Evolutionary conservation across 2,797 vertebrate species (phyloP).

Genomic region (Paedocypris micromegethes): DNA sequence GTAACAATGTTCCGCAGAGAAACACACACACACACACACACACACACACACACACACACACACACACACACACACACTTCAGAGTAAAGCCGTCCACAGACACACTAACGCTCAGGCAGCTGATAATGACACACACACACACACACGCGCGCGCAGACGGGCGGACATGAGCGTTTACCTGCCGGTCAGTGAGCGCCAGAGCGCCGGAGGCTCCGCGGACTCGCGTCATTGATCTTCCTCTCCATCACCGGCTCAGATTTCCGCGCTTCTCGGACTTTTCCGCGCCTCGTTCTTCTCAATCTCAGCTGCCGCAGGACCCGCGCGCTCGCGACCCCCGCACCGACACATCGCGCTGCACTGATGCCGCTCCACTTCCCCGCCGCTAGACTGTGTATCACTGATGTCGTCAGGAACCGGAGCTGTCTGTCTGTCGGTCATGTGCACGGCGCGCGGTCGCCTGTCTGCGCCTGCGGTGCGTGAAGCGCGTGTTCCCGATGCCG

Average conservation of each 20-base stretch:
- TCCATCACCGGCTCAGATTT: constrained; percentile 12
- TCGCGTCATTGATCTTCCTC: constrained; percentile 20
- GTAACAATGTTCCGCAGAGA: no score
- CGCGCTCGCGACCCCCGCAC: constrained; percentile 9
- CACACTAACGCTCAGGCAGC: no score
- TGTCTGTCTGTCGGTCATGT: constrained; percentile 41
- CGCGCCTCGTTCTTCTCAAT: constrained; percentile 9
- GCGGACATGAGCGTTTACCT: no score
- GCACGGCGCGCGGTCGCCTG: background rate
- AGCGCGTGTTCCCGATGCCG: constrained; percentile 34
- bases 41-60: no score
- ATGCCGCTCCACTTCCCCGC: background rate
- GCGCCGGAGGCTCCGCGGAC: constrained; percentile 7
- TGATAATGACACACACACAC: no score
- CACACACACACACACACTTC: no score
- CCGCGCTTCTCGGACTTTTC: constrained; percentile 22
- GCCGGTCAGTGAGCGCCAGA: background rate
- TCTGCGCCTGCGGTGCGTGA: constrained; percentile 10
- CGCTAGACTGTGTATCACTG: constrained; percentile 12
- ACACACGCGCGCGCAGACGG: no score
- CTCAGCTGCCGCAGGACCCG: constrained; percentile 29
- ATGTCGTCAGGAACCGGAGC: constrained; percentile 40
- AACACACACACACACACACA: no score
- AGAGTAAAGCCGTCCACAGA: no score
- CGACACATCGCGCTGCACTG: constrained; percentile 4